A percentile compares a stretch with the other conserved stretches of the same genome.
Conservation (phyloP, 2,113 vertebrate genomes). For the Lagopus leucura region DNA sequence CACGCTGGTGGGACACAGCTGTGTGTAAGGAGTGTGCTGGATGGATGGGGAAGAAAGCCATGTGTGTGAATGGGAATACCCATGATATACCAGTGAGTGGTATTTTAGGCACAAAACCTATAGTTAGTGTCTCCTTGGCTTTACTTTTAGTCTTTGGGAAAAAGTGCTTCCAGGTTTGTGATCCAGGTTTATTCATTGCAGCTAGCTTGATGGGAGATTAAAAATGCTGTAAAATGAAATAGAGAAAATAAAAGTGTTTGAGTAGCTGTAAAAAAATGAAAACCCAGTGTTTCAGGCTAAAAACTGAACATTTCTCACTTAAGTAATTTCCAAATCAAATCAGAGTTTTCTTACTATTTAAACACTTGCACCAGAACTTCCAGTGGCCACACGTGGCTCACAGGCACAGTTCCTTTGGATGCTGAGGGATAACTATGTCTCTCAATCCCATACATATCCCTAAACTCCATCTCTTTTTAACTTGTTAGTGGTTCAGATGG, state of each 20-base stretch:
- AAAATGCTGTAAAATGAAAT: neutral
- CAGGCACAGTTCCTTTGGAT: neutral
- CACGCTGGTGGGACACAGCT: accelerated
- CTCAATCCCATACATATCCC: neutral
- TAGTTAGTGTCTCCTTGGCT: neutral
- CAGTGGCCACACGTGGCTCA: neutral
- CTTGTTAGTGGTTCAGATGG: conserved; percentile 67
- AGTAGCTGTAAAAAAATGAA: neutral
- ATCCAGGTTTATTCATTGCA: neutral
- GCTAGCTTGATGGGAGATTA: neutral
- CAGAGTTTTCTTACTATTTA: neutral
- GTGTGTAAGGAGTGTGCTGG: accelerated
- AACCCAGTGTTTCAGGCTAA: neutral
- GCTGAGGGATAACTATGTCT: neutral
- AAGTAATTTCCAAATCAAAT: neutral
- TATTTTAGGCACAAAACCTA: neutral
- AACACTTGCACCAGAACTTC: neutral
- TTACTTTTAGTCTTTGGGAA: neutral
- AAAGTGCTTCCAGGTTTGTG: neutral
- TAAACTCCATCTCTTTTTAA: neutral
- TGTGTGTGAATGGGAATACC: neutral
- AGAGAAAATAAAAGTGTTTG: neutral
- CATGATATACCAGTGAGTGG: neutral
- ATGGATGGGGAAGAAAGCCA: neutral
- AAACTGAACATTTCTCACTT: neutral